These are phyloP conservation scores for Amazona finschi DNA, from an alignment of 2,797 vertebrate species.

Conservation along the genomic window DNA sequence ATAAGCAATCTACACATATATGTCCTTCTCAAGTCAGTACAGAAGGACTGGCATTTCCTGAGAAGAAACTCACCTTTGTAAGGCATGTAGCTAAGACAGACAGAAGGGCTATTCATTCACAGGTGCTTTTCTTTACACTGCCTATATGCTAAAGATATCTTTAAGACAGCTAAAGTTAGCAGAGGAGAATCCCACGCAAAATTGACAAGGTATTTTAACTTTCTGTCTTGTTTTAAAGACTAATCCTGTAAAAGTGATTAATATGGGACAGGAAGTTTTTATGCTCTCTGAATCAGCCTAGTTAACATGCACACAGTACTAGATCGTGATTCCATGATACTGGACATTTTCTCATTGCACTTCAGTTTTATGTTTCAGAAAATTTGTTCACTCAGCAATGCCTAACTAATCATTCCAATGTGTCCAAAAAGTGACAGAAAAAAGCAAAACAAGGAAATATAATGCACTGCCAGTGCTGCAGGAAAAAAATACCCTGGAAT, in stretches of 20 bases:
- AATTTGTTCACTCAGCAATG: not conserved
- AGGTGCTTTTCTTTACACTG: slow-evolving; percentile 20
- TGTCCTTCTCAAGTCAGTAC: not conserved
- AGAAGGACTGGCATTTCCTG: slow-evolving; percentile 42
- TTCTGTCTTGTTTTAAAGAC: not conserved
- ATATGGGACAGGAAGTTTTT: not conserved
- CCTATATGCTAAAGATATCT: not conserved
- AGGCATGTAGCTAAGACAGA: slow-evolving; percentile 28
- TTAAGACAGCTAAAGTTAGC: slow-evolving; percentile 44
- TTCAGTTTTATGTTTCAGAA: not conserved
- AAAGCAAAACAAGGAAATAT: not conserved
- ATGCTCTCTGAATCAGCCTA: not conserved
- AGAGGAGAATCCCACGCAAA: slow-evolving; percentile 22
- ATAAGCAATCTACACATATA: not conserved
- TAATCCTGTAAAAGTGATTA: not conserved
- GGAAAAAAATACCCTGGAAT: not conserved
- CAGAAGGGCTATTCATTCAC: slow-evolving; percentile 6
- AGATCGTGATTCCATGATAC: not conserved
- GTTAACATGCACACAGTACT: not conserved
- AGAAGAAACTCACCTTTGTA: slow-evolving; percentile 42
- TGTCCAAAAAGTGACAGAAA: not conserved
- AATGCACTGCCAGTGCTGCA: not conserved
- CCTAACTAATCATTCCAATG: not conserved
- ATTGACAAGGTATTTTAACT: slow-evolving; percentile 25
- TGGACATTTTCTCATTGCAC: not conserved